These are phyloP conservation scores for Chunga burmeisteri DNA, from an alignment of 2,113 vertebrate genomes.

Conservation along the genomic window DNA sequence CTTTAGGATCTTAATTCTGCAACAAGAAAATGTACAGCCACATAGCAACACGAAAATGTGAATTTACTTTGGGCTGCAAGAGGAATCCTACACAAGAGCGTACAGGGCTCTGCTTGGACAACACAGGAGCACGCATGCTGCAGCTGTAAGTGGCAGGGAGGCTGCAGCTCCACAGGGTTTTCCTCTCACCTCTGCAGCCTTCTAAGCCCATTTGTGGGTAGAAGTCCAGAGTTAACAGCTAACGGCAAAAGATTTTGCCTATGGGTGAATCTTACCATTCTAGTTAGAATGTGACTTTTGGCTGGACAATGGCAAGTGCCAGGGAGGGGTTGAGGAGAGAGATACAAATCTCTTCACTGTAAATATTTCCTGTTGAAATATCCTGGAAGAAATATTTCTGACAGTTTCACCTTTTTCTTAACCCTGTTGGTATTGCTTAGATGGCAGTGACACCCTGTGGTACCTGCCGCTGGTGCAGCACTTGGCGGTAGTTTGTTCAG, in stretches of 20 bases:
- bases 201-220: background rate
- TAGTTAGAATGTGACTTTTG: background rate
- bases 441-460: constrained; percentile 39
- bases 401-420: background rate
- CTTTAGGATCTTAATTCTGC: background rate
- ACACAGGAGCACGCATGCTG: fast-evolving
- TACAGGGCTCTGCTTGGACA: background rate
- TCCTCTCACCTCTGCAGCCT: background rate
- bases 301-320: background rate
- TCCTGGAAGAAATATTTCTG: background rate
- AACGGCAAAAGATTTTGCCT: background rate
- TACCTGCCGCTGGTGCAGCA: background rate
- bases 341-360: background rate
- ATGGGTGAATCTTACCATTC: background rate
- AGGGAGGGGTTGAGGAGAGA: background rate
- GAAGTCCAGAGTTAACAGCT: background rate
- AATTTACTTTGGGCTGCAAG: background rate
- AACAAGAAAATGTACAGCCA: background rate
- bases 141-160: background rate
- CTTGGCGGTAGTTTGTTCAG: fast-evolving
- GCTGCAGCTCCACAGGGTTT: background rate
- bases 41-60: background rate
- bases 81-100: background rate
- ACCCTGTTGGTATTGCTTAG: background rate
- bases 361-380: background rate